phyloP scores from a whole-genome alignment of 2,797 vertebrate genomes.

The Manis javanica region DNA sequence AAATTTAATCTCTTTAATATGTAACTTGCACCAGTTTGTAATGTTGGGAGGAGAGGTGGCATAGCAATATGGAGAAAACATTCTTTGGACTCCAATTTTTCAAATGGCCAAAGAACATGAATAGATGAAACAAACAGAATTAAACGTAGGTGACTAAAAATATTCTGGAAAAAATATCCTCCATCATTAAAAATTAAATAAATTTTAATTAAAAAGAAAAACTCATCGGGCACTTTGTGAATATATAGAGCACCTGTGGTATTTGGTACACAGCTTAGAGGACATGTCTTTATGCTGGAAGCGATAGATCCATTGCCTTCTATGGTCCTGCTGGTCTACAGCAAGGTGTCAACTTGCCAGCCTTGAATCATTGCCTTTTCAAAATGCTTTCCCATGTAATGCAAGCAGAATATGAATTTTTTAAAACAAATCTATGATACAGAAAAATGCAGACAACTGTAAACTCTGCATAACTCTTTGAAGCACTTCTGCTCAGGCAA shows the following conservation, averaged over 20 bases:
- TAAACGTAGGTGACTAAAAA: background rate
- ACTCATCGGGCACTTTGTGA: background rate
- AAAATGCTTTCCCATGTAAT: background rate
- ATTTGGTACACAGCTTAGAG: background rate
- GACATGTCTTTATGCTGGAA: background rate
- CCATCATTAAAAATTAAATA: background rate
- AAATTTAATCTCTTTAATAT: background rate
- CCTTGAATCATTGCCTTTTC: background rate
- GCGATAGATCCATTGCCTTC: background rate
- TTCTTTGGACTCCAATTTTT: background rate
- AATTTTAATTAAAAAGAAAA: slow-evolving; percentile 7
- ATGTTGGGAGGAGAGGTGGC: background rate
- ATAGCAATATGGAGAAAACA: background rate
- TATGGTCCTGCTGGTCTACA: background rate
- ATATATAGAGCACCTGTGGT: background rate
- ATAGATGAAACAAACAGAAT: background rate
- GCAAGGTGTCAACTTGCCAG: background rate
- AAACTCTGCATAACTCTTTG: background rate
- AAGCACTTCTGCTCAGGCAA: slow-evolving; percentile 33
- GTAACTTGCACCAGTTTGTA: background rate
- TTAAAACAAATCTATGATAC: background rate
- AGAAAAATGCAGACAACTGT: background rate
- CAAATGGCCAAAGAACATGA: background rate
- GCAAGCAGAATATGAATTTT: slow-evolving; percentile 13
- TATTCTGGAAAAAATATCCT: background rate